phyloP scores from a whole-genome alignment of 2,113 vertebrate species.

The Cochlearius cochlearius region DNA sequence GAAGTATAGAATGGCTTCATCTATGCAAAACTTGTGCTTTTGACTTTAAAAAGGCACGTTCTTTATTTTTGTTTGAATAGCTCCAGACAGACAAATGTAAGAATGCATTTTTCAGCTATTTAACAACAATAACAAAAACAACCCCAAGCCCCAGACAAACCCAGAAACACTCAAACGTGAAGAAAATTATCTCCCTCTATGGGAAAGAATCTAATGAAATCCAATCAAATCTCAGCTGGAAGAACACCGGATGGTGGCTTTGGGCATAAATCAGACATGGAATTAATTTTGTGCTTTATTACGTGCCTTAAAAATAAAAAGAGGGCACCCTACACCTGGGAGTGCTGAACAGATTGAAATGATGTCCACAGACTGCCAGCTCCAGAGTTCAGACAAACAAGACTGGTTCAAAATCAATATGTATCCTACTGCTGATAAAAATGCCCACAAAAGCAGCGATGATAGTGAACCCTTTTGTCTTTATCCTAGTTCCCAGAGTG shows the following conservation, averaged over 20 bases:
- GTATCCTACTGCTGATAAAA: not conserved
- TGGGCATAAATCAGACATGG: conserved; percentile 61
- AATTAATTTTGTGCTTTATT: conserved; percentile 66
- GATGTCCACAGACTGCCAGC: conserved; percentile 19
- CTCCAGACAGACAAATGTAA: not conserved
- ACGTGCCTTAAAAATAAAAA: conserved; percentile 52
- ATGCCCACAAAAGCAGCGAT: not conserved
- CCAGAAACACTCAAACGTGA: not conserved
- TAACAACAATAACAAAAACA: not conserved
- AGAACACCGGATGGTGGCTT: conserved; percentile 38
- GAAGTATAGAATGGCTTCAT: not conserved
- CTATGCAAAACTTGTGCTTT: not conserved
- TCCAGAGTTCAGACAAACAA: not conserved
- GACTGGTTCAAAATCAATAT: not conserved
- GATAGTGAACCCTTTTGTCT: not conserved
- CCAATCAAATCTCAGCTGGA: conserved; percentile 57
- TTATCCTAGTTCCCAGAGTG: not conserved
- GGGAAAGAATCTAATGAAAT: conserved; percentile 58
- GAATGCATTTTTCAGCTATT: not conserved
- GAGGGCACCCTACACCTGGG: conserved; percentile 1
- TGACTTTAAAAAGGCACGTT: not conserved
- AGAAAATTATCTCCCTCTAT: conserved; percentile 19
- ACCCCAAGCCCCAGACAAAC: not conserved
- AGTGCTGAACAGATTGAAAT: conserved; percentile 34
- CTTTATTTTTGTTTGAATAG: not conserved